These are phyloP conservation scores for Stomatorhinus ivindoensis DNA, from an alignment of 2,113 vertebrate species.

Conservation along the genomic window DNA sequence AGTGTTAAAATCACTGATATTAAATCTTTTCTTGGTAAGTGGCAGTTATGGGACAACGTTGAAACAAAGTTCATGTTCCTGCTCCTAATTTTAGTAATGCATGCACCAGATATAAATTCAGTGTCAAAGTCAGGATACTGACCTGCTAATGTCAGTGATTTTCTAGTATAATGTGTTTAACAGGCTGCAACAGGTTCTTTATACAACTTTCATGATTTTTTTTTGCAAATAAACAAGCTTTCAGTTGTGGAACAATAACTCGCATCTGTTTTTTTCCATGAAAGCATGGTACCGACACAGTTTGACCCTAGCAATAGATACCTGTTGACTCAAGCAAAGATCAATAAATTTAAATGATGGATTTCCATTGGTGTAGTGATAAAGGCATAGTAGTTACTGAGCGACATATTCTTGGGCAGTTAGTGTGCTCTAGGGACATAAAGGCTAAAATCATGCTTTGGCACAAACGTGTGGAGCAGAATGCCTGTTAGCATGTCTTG, in stretches of 20 bases:
- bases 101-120: conserved; percentile 18
- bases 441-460: not conserved
- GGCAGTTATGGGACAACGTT: conserved; percentile 24
- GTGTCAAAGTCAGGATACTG: conserved; percentile 22
- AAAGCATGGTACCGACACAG: conserved; percentile 32
- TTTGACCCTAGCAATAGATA: conserved; percentile 22
- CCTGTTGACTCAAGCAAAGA: conserved; percentile 33
- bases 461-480: not conserved
- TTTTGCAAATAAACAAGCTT: conserved; percentile 24
- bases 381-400: conserved; percentile 17
- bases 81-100: conserved; percentile 31
- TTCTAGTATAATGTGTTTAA: conserved; percentile 28
- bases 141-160: conserved; percentile 42
- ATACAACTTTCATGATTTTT: conserved; percentile 17
- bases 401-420: not conserved
- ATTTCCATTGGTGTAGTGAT: conserved; percentile 8
- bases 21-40: conserved; percentile 42
- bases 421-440: not conserved
- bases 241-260: conserved; percentile 40
- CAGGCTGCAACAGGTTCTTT: conserved; percentile 47
- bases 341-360: conserved; percentile 24
- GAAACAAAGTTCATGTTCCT: conserved; percentile 27
- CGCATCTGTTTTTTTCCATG: conserved; percentile 42
- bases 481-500: not conserved
- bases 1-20: conserved; percentile 20